A percentile compares a stretch with the other conserved stretches of the same genome.
These are phyloP conservation scores for Pavo muticus DNA, from an alignment of 2,113 vertebrate species.

Conservation along the genomic window DNA sequence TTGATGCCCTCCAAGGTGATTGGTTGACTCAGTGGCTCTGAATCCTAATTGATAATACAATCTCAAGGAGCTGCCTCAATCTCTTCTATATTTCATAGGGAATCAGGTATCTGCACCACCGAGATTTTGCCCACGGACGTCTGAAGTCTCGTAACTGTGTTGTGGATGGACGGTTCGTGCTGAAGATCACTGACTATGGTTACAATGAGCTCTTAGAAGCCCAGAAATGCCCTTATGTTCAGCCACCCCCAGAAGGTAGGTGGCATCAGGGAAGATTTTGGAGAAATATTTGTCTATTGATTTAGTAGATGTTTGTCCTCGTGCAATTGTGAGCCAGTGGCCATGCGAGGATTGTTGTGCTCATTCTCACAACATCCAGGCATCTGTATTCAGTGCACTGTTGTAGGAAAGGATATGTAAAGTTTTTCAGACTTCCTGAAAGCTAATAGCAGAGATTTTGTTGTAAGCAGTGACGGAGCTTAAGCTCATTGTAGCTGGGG, in stretches of 20 bases:
- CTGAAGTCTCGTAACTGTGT: slow-evolving; percentile 93
- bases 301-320: neutral
- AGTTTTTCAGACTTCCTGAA: neutral
- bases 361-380: neutral
- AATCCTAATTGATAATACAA: neutral
- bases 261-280: neutral
- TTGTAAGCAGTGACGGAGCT: neutral
- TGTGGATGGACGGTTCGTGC: slow-evolving; percentile 91
- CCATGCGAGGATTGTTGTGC: neutral
- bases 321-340: neutral
- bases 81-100: slow-evolving; percentile 76
- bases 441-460: neutral
- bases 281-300: neutral
- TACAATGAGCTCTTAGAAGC: slow-evolving; percentile 87
- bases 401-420: neutral
- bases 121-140: slow-evolving; percentile 87
- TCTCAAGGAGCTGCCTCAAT: neutral
- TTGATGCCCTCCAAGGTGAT: neutral
- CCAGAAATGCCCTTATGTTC: slow-evolving; percentile 80
- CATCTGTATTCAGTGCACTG: neutral
- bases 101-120: slow-evolving; percentile 92
- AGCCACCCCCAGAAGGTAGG: slow-evolving; percentile 84
- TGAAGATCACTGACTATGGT: slow-evolving; percentile 93
- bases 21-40: neutral
- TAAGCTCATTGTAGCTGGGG: neutral